A percentile compares a stretch with the other conserved stretches of the same genome.
Evolutionary conservation across 2,888 invertebrate species (phyloP).

Genomic region (Dryadula phaetusa): DNA sequence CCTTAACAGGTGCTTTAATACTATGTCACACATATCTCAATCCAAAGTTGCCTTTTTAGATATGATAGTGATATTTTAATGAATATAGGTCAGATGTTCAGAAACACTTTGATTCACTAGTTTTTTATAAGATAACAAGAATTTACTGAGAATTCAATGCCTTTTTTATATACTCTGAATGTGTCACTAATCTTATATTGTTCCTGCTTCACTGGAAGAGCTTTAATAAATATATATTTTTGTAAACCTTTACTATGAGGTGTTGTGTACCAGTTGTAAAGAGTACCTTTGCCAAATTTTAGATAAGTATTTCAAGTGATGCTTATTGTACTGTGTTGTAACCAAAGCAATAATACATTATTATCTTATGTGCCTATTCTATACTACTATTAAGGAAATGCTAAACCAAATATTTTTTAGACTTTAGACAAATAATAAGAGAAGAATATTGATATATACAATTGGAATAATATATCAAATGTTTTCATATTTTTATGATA

Average conservation of each 20-base stretch:
- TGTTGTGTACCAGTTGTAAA: slow-evolving; percentile 66
- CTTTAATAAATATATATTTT: slow-evolving; percentile 73
- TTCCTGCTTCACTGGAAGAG: slow-evolving; percentile 69
- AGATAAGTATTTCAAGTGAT: slow-evolving; percentile 76
- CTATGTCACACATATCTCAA: slow-evolving; percentile 80
- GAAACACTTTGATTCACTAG: slow-evolving; percentile 72
- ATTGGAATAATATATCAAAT: slow-evolving; percentile 50
- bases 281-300: slow-evolving; percentile 77
- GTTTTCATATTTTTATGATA: slow-evolving; percentile 43
- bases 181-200: slow-evolving; percentile 64
- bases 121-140: slow-evolving; percentile 73
- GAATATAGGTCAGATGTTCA: slow-evolving; percentile 75
- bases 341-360: slow-evolving; percentile 79
- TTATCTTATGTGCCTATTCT: slow-evolving; percentile 75
- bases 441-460: slow-evolving; percentile 49
- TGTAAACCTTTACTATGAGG: slow-evolving; percentile 66
- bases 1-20: slow-evolving; percentile 80
- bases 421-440: slow-evolving; percentile 56
- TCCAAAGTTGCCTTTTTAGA: slow-evolving; percentile 83
- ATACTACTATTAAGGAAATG: slow-evolving; percentile 61
- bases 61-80: slow-evolving; percentile 78
- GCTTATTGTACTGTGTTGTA: slow-evolving; percentile 77
- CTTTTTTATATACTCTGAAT: slow-evolving; percentile 58
- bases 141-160: slow-evolving; percentile 61
- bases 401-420: slow-evolving; percentile 74